Conservation (phyloP, 2,113 vertebrate species). For the Rattus rattus region DNA sequence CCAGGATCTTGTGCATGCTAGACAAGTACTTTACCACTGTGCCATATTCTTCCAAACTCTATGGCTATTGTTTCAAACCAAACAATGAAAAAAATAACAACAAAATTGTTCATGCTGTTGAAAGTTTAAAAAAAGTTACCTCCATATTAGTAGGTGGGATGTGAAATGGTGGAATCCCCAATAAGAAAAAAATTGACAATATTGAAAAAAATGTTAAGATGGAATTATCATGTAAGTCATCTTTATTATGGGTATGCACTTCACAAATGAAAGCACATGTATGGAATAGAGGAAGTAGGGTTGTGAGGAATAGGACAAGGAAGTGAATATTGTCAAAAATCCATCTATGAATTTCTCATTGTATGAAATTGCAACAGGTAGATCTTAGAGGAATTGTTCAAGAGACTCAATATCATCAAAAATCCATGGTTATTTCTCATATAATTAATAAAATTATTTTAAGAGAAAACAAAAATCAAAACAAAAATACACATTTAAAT, state of each 20-base stretch:
- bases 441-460: not conserved
- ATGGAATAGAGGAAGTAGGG: not conserved
- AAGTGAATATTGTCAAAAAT: not conserved
- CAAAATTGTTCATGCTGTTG: not conserved
- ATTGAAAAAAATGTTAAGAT: not conserved
- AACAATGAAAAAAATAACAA: not conserved
- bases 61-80: not conserved
- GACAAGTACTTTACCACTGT: not conserved
- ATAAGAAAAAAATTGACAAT: too few relatives aligned
- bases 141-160: not conserved
- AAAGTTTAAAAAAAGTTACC: not conserved
- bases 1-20: not conserved
- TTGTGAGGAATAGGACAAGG: not conserved
- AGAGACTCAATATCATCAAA: not conserved
- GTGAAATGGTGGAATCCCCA: not conserved
- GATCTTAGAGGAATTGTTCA: not conserved
- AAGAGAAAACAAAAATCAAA: not conserved
- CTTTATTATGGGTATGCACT: not conserved
- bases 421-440: not conserved
- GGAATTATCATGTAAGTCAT: not conserved
- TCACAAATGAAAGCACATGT: not conserved
- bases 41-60: not conserved
- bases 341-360: not conserved
- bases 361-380: too few relatives aligned
- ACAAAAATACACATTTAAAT: not conserved